Conservation (phyloP, 1,140 invertebrate genomes). For the Drosophila dunni region DNA sequence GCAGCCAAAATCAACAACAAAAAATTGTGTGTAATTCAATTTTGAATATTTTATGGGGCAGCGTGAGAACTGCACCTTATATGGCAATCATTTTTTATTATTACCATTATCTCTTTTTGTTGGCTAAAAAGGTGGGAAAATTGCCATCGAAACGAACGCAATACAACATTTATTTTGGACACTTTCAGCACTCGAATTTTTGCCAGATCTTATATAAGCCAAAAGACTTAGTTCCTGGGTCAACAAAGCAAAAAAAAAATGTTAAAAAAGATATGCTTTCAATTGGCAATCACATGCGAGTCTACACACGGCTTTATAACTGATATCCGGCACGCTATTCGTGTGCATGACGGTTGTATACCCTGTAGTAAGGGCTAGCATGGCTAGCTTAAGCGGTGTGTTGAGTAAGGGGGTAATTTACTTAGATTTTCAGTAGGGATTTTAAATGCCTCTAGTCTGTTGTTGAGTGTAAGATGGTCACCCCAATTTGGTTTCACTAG, state of each 20-base stretch:
- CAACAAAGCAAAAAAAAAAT: not conserved
- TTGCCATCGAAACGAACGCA: slow-evolving; percentile 34
- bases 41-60: slow-evolving; percentile 72
- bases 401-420: not conserved
- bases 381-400: too few relatives aligned
- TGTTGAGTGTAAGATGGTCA: not conserved
- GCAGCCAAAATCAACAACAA: slow-evolving; percentile 38
- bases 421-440: too few relatives aligned
- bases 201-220: slow-evolving; percentile 36
- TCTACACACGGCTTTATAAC: slow-evolving; percentile 19
- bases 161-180: slow-evolving; percentile 11
- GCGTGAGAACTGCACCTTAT: slow-evolving; percentile 64
- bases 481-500: too few relatives aligned
- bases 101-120: too few relatives aligned
- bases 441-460: too few relatives aligned
- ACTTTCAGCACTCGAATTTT: slow-evolving; percentile 38
- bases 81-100: slow-evolving; percentile 43
- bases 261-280: slow-evolving; percentile 21
- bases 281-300: slow-evolving; percentile 49
- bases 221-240: slow-evolving; percentile 31
- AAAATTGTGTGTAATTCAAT: slow-evolving; percentile 58
- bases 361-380: not conserved
- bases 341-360: slow-evolving; percentile 3
- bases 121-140: slow-evolving; percentile 42
- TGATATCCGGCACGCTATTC: slow-evolving; percentile 49